Base-by-base conservation (phyloP, 2,797 vertebrate genomes). In the Adrianichthys oophorus region DNA sequence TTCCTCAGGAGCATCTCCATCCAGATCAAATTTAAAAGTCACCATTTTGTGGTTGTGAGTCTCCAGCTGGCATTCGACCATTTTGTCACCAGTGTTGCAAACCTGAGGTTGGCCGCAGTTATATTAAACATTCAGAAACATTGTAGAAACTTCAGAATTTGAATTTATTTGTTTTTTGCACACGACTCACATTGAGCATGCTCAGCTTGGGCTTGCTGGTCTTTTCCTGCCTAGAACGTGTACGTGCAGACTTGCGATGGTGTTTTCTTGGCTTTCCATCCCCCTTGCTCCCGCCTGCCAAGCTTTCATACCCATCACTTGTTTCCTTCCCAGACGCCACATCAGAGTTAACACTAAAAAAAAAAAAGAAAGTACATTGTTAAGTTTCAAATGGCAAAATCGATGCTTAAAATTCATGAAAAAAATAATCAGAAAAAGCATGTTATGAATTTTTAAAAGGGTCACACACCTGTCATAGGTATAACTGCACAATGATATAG, bases 21-120 rank as follows among this genome's bases (percentile, higher is more conserved):
- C 98, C 79, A 99, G 88, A 76, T 99, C 97, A 60, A 99, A 99
- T 84, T 98, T 99, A 83, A 99, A 99, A 0, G 98, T 99, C 82
- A 99, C 98, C 96, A 97, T 99, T 90, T 98, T 99, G 90, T 99
- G 98, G 84, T 99, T 99, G 85, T 99, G 97, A 6, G 98, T 99
- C 79, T 99, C 98, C 55, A 99, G 90, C 78, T 98, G 98, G 70
- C 98, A 99, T 84, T 99, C 97, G 17, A 99, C 98, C 96, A 99
- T 99, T 91, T 99, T 99, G 87, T 99, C 97, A 0, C 97, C 98
- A 0, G 94, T 88, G 74, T 89, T 88, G 52, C 79, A 85, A 59
- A 91, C 88, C 90, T 91, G 60, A 19, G 7, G 15, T 10, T 8
- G 21, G 17, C 15, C 66, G 10, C 1, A 14, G 19, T 56, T 18